Percentiles rank a stretch among this genome's conserved stretches.
Conservation (phyloP, 2,888 invertebrate genomes). For the Perithous albicinctus region DNA sequence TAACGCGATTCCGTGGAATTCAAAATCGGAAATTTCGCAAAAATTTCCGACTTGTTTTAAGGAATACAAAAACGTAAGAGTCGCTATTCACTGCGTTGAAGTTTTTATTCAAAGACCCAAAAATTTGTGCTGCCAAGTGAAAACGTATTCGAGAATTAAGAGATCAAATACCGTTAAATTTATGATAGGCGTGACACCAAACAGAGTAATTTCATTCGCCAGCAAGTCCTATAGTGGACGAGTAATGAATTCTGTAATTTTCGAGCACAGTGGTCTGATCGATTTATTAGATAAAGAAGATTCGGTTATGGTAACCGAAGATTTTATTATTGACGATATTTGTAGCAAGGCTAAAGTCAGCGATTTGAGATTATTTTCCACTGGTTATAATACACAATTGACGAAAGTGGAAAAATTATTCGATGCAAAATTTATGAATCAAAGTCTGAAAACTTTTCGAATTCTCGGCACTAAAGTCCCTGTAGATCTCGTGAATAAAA, state of each 20-base stretch:
- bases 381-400: slow-evolving; percentile 40
- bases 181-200: slow-evolving; percentile 21
- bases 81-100: slow-evolving; percentile 45
- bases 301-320: slow-evolving; percentile 72
- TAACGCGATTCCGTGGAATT: slow-evolving; percentile 54
- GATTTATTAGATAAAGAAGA: slow-evolving; percentile 44
- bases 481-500: slow-evolving; percentile 11
- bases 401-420: slow-evolving; percentile 25
- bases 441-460: slow-evolving; percentile 23
- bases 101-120: slow-evolving; percentile 12
- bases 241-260: slow-evolving; percentile 56
- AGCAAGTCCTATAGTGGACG: slow-evolving; percentile 63
- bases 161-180: slow-evolving; percentile 57
- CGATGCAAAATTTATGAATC: slow-evolving; percentile 23
- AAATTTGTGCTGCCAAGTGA: slow-evolving; percentile 12
- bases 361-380: slow-evolving; percentile 26
- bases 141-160: slow-evolving; percentile 62
- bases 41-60: slow-evolving; percentile 51
- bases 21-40: slow-evolving; percentile 27
- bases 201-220: slow-evolving; percentile 51
- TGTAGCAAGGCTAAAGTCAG: slow-evolving; percentile 40
- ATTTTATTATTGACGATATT: slow-evolving; percentile 69
- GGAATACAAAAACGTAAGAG: slow-evolving; percentile 23
- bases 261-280: slow-evolving; percentile 17
- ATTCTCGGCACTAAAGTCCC: slow-evolving; percentile 19